Evolutionary conservation across 2,797 vertebrate species (phyloP), one percentile per base, ranked within the genome.

Genomic region (Melanotaenia parkinsoni): DNA sequence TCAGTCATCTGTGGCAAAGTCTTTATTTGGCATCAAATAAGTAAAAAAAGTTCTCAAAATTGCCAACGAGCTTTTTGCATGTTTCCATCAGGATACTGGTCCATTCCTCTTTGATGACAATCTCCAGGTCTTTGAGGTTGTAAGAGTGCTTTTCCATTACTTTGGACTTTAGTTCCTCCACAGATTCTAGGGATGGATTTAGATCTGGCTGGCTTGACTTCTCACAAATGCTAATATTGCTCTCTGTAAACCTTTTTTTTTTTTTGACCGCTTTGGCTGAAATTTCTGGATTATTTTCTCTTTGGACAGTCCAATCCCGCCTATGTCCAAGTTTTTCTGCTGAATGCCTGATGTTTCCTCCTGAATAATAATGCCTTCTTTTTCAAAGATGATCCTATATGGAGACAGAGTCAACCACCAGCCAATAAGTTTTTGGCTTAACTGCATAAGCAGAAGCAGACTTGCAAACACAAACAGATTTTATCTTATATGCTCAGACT

Each of bases 401-500:
- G 11, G 22, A 26, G 50, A 26, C 3, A 4, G 50, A 24, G 50
- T 9, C 9, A 30, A 1, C 38, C 24, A 43, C 18, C 40, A 43
- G 37, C 60, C 43, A 30, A 45, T 43, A 24, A 0, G 22, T 53
- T 53, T 53, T 26, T 53, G 50, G n/a, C 22, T 53, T 24, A 53
- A 53, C 50, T 53, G 22, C 26, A 78, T 61, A 51, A 54, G 65
- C 61, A 58, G 59, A 64, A 51, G 40, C 60, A 63, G 13, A 59
- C 40, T 26, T n/a, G 18, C 43, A 75, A 69, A 43, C 45, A 59
- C 4, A 12, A 40, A 20, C 67, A n/a, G 40, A 10, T 12, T 30
- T 50, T 64, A 56, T 85, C 32, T 28, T 45, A 13, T 71, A 28
- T 30, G 4, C 74, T 0, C 28, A 54, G 59, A 24, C 37, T 62